Conservation (phyloP, 2,888 invertebrate species). For the Orchesellides sinensis region DNA sequence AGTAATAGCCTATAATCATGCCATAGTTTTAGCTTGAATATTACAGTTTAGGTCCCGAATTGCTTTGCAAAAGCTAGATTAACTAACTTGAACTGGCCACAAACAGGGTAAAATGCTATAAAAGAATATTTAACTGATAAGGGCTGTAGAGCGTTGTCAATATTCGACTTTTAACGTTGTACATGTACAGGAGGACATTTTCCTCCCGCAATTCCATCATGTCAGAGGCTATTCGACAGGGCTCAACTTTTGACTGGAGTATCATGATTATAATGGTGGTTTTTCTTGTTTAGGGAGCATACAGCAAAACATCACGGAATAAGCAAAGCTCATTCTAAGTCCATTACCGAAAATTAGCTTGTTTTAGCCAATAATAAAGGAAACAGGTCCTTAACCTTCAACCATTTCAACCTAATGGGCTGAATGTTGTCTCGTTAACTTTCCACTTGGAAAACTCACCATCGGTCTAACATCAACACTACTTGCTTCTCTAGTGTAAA, state of each 20-base stretch:
- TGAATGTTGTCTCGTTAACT: slow-evolving; percentile 58
- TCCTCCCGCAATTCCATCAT: too few relatives aligned
- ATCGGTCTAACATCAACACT: neutral
- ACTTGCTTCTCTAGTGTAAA: neutral
- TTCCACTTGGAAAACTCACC: slow-evolving; percentile 35
- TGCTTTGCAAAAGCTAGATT: too few relatives aligned
- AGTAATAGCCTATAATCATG: too few relatives aligned
- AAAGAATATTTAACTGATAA: too few relatives aligned
- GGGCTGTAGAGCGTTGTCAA: too few relatives aligned
- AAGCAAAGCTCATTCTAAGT: slow-evolving; percentile 43
- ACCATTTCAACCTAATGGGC: slow-evolving; percentile 41
- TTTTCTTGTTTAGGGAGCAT: slow-evolving; percentile 38
- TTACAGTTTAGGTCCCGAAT: too few relatives aligned
- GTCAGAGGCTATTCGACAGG: neutral
- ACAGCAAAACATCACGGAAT: slow-evolving; percentile 1
- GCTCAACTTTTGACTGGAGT: slow-evolving; percentile 41
- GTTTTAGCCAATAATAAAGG: slow-evolving; percentile 41
- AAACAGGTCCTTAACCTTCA: slow-evolving; percentile 58
- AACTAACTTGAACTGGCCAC: too few relatives aligned
- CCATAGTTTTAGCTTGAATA: too few relatives aligned
- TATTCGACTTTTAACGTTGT: too few relatives aligned
- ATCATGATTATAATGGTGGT: neutral
- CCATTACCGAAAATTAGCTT: slow-evolving; percentile 60
- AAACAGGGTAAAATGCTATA: too few relatives aligned
- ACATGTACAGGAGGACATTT: too few relatives aligned